phyloP scores from a whole-genome alignment of 1,140 invertebrate genomes.

The Phymorhynchus buccinoides region DNA sequence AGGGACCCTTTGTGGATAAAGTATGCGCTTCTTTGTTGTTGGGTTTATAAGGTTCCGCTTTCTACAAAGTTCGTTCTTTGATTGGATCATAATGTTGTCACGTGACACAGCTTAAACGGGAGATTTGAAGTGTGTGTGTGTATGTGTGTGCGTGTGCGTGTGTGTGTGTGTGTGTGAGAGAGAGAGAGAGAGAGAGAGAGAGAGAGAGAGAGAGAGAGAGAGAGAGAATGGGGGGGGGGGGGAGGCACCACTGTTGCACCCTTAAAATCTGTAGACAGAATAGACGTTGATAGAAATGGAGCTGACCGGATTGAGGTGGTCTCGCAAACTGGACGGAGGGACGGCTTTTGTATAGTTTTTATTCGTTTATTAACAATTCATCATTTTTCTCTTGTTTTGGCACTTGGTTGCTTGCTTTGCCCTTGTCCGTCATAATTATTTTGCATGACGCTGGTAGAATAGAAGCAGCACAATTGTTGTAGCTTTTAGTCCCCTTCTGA shows the following conservation, averaged over 20 bases:
- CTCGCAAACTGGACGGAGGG: slow-evolving; percentile 20
- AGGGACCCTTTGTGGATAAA: no score
- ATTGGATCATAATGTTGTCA: no score
- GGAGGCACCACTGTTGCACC: background rate
- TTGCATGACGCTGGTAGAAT: slow-evolving; percentile 11
- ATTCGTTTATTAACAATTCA: background rate
- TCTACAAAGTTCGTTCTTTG: no score
- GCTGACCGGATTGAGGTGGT: background rate
- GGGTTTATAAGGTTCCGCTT: no score
- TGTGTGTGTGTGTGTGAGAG: background rate
- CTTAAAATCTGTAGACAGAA: no score
- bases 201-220: background rate
- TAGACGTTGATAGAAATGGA: background rate
- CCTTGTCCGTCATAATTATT: background rate
- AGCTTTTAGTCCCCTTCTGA: no score
- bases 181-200: background rate
- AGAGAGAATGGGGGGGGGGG: no score
- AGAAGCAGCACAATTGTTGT: background rate
- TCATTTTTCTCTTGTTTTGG: background rate
- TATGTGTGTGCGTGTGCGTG: slow-evolving; percentile 26
- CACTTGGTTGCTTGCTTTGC: slow-evolving; percentile 26
- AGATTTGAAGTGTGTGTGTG: background rate
- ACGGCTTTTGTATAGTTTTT: background rate
- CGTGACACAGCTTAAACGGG: background rate
- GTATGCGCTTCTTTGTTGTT: no score